Conservation (phyloP, 2,113 vertebrate species). For the Ovis canadensis region DNA sequence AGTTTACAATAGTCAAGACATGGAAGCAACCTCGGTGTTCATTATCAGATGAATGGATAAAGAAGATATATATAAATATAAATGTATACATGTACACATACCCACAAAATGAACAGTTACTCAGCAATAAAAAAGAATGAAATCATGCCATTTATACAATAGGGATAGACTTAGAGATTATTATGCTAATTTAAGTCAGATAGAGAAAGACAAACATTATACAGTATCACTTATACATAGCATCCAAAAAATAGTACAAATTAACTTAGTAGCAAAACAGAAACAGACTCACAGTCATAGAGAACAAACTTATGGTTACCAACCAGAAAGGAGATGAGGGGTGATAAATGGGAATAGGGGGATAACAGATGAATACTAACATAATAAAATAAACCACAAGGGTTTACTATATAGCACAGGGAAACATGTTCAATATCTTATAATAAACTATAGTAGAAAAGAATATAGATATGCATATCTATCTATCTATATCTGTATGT, state of each 20-base stretch:
- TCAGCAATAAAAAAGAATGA: neutral
- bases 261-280: neutral
- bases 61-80: neutral
- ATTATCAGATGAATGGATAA: neutral
- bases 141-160: neutral
- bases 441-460: neutral
- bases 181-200: neutral
- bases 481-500: neutral
- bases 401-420: neutral
- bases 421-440: neutral
- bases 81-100: neutral
- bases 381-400: neutral
- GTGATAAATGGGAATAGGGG: neutral
- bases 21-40: neutral
- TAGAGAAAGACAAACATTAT: neutral
- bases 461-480: neutral
- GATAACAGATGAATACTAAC: neutral
- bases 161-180: neutral
- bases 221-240: neutral
- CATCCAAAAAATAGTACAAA: neutral
- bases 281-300: neutral
- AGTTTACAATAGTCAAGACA: neutral
- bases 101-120: neutral
- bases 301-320: neutral
- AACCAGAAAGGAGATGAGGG: neutral